Base-by-base conservation (phyloP, 53 echinoderm and acorn worm species). In the Apostichopus leukothele region DNA sequence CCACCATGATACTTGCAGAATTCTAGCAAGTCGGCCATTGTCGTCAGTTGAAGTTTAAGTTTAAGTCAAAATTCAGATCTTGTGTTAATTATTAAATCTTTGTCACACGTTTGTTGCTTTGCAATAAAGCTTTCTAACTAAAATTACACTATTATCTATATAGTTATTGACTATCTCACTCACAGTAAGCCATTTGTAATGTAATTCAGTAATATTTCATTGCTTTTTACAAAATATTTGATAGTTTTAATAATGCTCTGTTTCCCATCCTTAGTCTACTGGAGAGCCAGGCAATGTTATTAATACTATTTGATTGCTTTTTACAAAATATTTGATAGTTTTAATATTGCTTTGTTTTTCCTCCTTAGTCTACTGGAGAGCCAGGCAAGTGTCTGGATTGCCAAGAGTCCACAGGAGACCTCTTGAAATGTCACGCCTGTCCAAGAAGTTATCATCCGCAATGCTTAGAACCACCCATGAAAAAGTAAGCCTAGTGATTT, bases 401-500 rank as follows among this genome's bases (percentile, higher is more conserved):
- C 79, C 90, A 93, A 76, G 90, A 93, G 76, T 86, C 86, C 8
- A 95, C 93, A 11, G 95, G 95, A 25, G 93, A 95, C 52, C 93
- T 95, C 57, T 51, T 93, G 8, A 95, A 93, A 88, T 95, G 95
- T 84, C 91, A 93, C 53, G 91, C 93, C 60, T 95, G 95, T 83
- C 95, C 95, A 0, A 76, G 95, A 78, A 89, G 93, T 52, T 95
- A 95, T 79, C 95, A 95, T 84, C 91, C 89, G 63, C 91, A 95
- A 93, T 95, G 95, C 88, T 91, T 95, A 80, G 93, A 95, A 39
- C 95, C 95, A 76, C 91, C 88, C n/a, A 90, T 95, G 20, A 91
- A 89, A 90, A 95, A 95, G 95, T 95, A 93, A 93, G 95, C 88
- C 0, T 3, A 1, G 27, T 27, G 1, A 27, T 27, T 27, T 27